phyloP scores from a whole-genome alignment of 2,113 vertebrate genomes.

The Paracanthobrama guichenoti region DNA sequence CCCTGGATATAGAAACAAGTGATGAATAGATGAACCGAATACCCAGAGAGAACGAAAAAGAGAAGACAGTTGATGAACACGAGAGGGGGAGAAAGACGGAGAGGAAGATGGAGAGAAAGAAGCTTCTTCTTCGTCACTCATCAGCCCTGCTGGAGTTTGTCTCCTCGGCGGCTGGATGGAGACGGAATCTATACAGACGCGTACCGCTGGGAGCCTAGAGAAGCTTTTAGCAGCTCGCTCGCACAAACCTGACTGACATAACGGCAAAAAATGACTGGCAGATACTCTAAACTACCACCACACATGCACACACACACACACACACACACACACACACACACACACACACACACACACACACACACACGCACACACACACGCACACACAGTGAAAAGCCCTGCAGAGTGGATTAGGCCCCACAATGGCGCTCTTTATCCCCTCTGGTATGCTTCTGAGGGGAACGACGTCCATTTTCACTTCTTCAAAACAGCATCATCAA shows the following conservation, averaged over 20 bases:
- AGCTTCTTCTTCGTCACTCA: slow-evolving; percentile 47
- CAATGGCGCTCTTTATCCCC: slow-evolving; percentile 72
- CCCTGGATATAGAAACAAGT: slow-evolving; percentile 30
- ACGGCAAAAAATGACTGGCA: slow-evolving; percentile 26
- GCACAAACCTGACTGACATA: slow-evolving; percentile 40
- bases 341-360: slow-evolving; percentile 47
- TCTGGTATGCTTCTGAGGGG: slow-evolving; percentile 66
- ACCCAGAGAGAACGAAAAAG: slow-evolving; percentile 22
- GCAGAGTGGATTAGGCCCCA: slow-evolving; percentile 69
- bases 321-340: slow-evolving; percentile 7
- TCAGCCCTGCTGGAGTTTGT: slow-evolving; percentile 33
- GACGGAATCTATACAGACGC: slow-evolving; percentile 54
- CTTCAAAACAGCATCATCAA: slow-evolving; percentile 79
- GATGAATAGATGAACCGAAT: slow-evolving; percentile 39
- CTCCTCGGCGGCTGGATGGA: slow-evolving; percentile 44
- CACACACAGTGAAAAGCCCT: slow-evolving; percentile 47
- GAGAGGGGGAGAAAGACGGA: slow-evolving; percentile 13
- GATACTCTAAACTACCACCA: slow-evolving; percentile 4
- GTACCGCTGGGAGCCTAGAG: slow-evolving; percentile 42
- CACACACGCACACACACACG: too few relatives aligned
- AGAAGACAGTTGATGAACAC: slow-evolving; percentile 8
- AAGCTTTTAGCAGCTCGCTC: slow-evolving; percentile 54
- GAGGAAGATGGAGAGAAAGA: slow-evolving; percentile 21
- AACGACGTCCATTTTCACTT: slow-evolving; percentile 70
- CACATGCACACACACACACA: slow-evolving; percentile 50